Evolutionary conservation across 2,113 vertebrate genomes (phyloP).

Genomic region (Tachycineta bicolor): DNA sequence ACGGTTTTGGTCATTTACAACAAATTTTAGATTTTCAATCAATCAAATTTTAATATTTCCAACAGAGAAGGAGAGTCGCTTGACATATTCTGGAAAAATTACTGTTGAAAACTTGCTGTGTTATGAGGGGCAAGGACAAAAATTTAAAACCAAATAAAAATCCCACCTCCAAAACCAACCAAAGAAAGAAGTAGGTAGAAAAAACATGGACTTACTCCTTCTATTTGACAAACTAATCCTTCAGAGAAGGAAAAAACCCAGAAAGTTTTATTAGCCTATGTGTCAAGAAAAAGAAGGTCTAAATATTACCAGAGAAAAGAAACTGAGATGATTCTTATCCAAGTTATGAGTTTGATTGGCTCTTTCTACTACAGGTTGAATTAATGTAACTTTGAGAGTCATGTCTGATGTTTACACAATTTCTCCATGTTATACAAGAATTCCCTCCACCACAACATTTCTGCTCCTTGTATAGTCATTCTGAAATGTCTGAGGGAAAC

Average conservation of each 20-base stretch:
- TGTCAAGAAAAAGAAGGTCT: background rate
- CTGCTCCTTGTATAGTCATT: background rate
- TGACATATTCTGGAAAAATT: background rate
- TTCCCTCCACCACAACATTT: background rate
- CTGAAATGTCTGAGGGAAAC: background rate
- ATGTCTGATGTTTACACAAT: background rate
- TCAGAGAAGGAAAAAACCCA: background rate
- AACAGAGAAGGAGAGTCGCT: background rate
- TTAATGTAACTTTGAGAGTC: background rate
- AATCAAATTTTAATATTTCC: background rate
- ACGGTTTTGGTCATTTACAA: background rate
- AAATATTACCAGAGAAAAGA: background rate
- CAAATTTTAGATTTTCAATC: background rate
- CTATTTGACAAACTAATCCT: background rate
- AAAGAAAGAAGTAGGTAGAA: background rate
- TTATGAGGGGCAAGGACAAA: background rate
- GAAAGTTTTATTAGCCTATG: background rate
- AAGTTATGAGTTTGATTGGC: background rate
- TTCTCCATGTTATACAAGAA: background rate
- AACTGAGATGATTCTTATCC: background rate
- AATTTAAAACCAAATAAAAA: background rate
- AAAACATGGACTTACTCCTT: background rate
- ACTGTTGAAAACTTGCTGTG: background rate
- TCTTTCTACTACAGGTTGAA: background rate
- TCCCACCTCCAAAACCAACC: fast-evolving